phyloP scores from a whole-genome alignment of 2,797 vertebrate species.

The Takifugu ocellatus region DNA sequence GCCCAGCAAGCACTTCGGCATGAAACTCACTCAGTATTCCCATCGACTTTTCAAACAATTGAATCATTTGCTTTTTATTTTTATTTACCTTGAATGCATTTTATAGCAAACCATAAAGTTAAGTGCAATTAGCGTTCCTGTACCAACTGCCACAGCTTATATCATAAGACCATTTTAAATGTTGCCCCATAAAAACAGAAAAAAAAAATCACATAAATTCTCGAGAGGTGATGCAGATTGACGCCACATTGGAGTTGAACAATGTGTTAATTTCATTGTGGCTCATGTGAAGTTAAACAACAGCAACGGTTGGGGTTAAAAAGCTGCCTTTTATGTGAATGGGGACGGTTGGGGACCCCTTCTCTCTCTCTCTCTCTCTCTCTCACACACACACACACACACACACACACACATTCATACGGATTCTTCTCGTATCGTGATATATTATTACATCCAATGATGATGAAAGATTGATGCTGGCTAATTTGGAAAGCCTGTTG shows the following conservation, averaged over 20 bases:
- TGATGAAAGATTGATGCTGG: slow-evolving; percentile 25
- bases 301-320: background rate
- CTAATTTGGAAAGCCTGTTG: slow-evolving; percentile 41
- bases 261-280: background rate
- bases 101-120: slow-evolving; percentile 54
- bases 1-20: too few species aligned
- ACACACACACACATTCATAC: background rate
- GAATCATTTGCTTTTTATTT: slow-evolving; percentile 25
- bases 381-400: background rate
- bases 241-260: slow-evolving; percentile 6
- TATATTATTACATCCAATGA: slow-evolving; percentile 39
- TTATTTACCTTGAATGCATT: slow-evolving; percentile 37
- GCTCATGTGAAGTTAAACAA: background rate
- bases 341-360: background rate
- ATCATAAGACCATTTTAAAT: slow-evolving; percentile 27
- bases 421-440: slow-evolving; percentile 37
- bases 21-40: too few species aligned
- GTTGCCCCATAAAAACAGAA: slow-evolving; percentile 32
- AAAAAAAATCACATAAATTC: slow-evolving; percentile 41
- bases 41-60: too few species aligned
- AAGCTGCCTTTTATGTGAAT: background rate
- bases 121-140: slow-evolving; percentile 20
- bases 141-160: slow-evolving; percentile 11
- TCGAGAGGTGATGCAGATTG: slow-evolving; percentile 24
- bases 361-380: too few species aligned